These are phyloP conservation scores for Drosophila paucipuncta DNA, from an alignment of 2,888 invertebrate species.

Conservation along the genomic window DNA sequence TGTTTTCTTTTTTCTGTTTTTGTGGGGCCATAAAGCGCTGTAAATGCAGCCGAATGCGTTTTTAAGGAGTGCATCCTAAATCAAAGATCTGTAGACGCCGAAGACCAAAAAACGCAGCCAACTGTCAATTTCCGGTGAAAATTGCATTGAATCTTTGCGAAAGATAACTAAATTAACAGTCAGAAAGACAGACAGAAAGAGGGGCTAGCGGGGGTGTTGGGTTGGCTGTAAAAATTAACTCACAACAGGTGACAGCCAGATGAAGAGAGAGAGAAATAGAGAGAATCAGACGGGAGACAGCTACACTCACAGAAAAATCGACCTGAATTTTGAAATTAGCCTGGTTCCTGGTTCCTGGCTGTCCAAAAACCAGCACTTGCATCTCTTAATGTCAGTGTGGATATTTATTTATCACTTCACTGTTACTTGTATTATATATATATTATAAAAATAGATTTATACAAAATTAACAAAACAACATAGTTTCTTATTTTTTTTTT, in stretches of 20 bases:
- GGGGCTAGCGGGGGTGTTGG: constrained; percentile 30
- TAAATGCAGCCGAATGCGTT: constrained; percentile 80
- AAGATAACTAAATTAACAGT: constrained; percentile 75
- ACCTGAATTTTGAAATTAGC: not conserved
- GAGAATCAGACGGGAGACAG: not conserved
- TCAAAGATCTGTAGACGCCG: constrained; percentile 73
- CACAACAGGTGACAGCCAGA: constrained; percentile 45
- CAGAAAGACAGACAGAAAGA: constrained; percentile 17
- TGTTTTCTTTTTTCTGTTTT: constrained; percentile 55
- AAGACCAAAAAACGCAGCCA: constrained; percentile 31
- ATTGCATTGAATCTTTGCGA: constrained; percentile 39
- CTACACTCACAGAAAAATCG: not conserved
- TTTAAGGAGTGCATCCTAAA: constrained; percentile 84
- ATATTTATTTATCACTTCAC: not conserved
- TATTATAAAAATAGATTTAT: not conserved
- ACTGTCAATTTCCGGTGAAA: constrained; percentile 74
- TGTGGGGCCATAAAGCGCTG: constrained; percentile 73
- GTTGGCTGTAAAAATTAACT: constrained; percentile 35
- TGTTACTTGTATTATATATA: not conserved
- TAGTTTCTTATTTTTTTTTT: not conserved
- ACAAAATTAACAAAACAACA: not conserved
- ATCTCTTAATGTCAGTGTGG: not conserved
- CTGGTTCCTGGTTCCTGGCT: not conserved
- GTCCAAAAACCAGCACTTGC: too few species aligned
- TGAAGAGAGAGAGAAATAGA: constrained; percentile 2